A percentile compares a stretch with the other conserved stretches of the same genome.
These are phyloP conservation scores for Punctoribates punctum DNA, from an alignment of 2,888 invertebrate genomes.

Conservation along the genomic window DNA sequence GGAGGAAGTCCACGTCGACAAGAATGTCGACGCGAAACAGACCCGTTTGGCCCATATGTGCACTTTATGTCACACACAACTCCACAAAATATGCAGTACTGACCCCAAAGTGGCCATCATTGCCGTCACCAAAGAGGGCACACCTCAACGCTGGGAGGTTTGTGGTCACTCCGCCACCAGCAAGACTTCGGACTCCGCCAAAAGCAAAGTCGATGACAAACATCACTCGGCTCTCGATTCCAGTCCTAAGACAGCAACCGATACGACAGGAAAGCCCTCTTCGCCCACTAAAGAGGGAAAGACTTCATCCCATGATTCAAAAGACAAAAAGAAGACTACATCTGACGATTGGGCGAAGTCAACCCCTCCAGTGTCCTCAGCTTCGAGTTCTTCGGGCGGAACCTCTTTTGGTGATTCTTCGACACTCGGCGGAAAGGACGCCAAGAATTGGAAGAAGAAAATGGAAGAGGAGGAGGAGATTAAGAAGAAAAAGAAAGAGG, in stretches of 20 bases:
- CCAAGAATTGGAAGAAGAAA: not conserved
- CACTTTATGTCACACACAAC: not conserved
- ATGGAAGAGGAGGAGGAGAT: not conserved
- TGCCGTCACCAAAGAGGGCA: not conserved
- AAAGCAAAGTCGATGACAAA: not conserved
- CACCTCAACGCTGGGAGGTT: not conserved
- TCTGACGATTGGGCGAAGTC: not conserved
- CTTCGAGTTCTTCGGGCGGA: not conserved
- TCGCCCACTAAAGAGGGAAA: too few species aligned
- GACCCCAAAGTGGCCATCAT: not conserved
- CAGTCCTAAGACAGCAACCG: not conserved
- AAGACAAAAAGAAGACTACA: too few species aligned
- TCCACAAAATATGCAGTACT: not conserved
- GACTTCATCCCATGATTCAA: too few species aligned
- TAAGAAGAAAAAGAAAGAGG: not conserved
- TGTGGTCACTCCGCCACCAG: too few species aligned
- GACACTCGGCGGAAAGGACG: not conserved
- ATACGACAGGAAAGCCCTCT: not conserved
- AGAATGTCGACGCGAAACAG: slow-evolving; percentile 79
- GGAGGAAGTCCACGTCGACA: not conserved
- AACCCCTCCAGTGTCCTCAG: not conserved
- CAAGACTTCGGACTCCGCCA: not conserved
- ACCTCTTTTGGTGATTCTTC: not conserved
- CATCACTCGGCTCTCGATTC: not conserved
- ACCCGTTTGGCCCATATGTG: slow-evolving; percentile 75